phyloP scores from a whole-genome alignment of 2,797 vertebrate species.

The Vultur gryphus region DNA sequence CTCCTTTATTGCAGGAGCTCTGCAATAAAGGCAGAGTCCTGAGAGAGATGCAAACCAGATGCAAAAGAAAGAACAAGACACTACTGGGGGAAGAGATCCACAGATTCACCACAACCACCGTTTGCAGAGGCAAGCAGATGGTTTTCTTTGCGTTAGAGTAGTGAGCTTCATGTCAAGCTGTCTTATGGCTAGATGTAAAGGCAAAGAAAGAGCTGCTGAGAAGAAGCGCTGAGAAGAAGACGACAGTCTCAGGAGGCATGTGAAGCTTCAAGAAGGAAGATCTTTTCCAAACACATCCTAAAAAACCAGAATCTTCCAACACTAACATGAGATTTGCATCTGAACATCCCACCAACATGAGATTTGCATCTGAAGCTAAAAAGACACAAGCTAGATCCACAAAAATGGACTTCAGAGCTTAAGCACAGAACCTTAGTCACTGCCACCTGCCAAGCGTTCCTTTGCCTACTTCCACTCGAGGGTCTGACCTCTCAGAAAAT shows the following conservation, averaged over 20 bases:
- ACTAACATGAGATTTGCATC: not conserved
- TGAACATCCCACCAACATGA: not conserved
- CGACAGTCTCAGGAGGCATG: not conserved
- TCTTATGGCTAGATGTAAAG: not conserved
- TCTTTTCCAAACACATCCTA: not conserved
- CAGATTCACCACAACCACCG: not conserved
- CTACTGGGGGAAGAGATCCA: not conserved
- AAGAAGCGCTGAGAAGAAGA: not conserved
- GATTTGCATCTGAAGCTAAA: not conserved
- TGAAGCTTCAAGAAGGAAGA: constrained; percentile 16
- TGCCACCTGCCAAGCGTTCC: not conserved
- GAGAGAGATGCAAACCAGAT: not conserved
- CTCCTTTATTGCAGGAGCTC: not conserved
- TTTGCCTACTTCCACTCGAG: not conserved
- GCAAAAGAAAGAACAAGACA: not conserved
- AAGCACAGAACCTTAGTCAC: not conserved
- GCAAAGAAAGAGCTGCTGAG: not conserved
- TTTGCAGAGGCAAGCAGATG: not conserved
- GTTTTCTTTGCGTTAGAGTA: not conserved
- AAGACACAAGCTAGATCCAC: not conserved
- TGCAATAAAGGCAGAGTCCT: not conserved
- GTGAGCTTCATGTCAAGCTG: not conserved
- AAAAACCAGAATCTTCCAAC: not conserved
- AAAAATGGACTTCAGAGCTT: not conserved
- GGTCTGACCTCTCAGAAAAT: not conserved